Conservation (phyloP, 2,888 invertebrate species). For the Cataglyphis rosenhaueri region DNA sequence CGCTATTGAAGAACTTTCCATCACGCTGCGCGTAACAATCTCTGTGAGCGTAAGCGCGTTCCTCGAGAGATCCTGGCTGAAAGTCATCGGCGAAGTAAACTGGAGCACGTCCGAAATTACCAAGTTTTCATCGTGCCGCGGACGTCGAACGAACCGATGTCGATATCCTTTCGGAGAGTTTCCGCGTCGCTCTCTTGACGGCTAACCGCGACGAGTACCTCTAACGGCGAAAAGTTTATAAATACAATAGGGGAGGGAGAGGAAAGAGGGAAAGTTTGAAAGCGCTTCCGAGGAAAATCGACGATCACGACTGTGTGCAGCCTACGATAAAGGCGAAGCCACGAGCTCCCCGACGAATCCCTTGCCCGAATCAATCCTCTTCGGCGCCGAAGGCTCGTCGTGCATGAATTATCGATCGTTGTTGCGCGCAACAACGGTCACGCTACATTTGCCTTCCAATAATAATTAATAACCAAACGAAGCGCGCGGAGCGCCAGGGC, state of each 20-base stretch:
- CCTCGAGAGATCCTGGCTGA: constrained; percentile 38
- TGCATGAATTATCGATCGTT: constrained; percentile 78
- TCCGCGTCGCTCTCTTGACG: constrained; percentile 37
- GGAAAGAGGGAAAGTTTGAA: constrained; percentile 10
- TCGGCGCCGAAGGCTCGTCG: constrained; percentile 64
- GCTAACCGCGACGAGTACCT: constrained; percentile 31
- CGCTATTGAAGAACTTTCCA: constrained; percentile 59
- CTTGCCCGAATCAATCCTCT: constrained; percentile 72
- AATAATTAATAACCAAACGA: constrained; percentile 78
- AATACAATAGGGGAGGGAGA: constrained; percentile 47
- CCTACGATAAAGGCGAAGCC: constrained; percentile 36
- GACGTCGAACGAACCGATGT: constrained; percentile 24
- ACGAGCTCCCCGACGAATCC: constrained; percentile 12
- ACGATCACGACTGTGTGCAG: constrained; percentile 9
- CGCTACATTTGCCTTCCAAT: constrained; percentile 74
- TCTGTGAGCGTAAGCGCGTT: constrained; percentile 41
- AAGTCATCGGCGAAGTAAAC: constrained; percentile 55
- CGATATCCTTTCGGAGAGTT: constrained; percentile 56
- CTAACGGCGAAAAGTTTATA: constrained; percentile 64
- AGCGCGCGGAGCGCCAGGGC: constrained; percentile 60
- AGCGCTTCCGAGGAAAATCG: constrained; percentile 44
- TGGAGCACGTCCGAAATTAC: constrained; percentile 70
- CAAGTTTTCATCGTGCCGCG: constrained; percentile 68
- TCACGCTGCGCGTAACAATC: constrained; percentile 58
- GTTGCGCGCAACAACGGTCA: constrained; percentile 48